Evolutionary conservation across 2,797 vertebrate genomes (phyloP), one percentile per base, ranked within the genome.

Genomic region (Karalla daura): DNA sequence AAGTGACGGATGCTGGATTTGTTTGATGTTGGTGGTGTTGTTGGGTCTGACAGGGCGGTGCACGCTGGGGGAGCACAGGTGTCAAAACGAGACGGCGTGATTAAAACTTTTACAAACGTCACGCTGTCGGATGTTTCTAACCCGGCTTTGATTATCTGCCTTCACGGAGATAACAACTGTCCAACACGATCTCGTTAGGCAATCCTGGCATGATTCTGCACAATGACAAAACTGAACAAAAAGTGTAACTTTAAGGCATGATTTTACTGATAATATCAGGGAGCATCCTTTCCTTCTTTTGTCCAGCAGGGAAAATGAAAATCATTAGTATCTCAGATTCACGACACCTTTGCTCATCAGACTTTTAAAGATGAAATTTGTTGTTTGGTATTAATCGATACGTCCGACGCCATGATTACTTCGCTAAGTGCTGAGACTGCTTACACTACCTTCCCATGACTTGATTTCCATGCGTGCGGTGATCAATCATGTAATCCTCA

Each of bases 391-490:
- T 71, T 65, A 39, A 77, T 83, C 78, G 67, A 70, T 80, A 53
- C 17, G 8, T 33, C 45, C 13, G 44, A 59, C 49, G 60, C 25
- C 2, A 36, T 74, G 51, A 69, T 84, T 67, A 56, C 65, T 82
- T 43, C 2, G 14, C 63, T 76, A 59, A 63, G 62, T 80, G 75
- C 71, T 53, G 18, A 65, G 66, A 63, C 50, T 53, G 51, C 70
- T 46, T n/a, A 28, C 45, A 51, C 21, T 39, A 40, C n/a, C 63
- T 32, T 62, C 52, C 40, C 39, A 17, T 1, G 12, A 49, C 70
- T 79, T 62, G 2, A 2, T 75, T 54, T 63, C 41, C 54, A 37
- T 61, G 32, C 25, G 24, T 41, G 63, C 12, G 55, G 23, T 70
- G 17, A 73, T 73, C 40, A 43, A 39, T 81, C 27, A 70, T 62